Evolutionary conservation across 2,888 invertebrate genomes (phyloP).

Genomic region (Therioaphis trifolii): DNA sequence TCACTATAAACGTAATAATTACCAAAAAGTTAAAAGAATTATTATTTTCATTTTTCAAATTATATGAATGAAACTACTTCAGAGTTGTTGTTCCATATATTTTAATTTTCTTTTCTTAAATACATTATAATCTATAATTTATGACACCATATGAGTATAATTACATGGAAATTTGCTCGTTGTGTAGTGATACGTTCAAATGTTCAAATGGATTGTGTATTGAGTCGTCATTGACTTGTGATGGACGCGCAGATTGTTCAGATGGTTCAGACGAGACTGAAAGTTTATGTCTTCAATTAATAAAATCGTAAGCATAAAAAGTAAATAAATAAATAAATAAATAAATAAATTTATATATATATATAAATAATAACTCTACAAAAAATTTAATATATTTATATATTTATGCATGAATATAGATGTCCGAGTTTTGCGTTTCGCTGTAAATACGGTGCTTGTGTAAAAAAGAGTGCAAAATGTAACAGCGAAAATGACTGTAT

Average conservation of each 20-base stretch:
- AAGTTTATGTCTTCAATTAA: conserved; percentile 63
- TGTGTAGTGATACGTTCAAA: conserved; percentile 21
- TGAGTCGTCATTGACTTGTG: conserved; percentile 64
- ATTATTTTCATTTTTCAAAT: too few relatives aligned
- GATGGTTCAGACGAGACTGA: conserved; percentile 66
- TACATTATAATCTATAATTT: not conserved
- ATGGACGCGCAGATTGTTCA: conserved; percentile 65
- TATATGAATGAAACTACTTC: too few relatives aligned
- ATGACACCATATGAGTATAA: not conserved
- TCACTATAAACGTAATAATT: too few relatives aligned
- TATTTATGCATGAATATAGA: conserved; percentile 51
- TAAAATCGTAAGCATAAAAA: conserved; percentile 57
- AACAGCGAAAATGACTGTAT: conserved; percentile 65
- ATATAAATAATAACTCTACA: too few relatives aligned
- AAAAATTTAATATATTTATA: conserved; percentile 34
- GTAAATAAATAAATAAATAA: too few relatives aligned
- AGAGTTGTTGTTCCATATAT: too few relatives aligned
- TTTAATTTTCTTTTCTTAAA: not conserved
- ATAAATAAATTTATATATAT: too few relatives aligned
- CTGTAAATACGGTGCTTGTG: conserved; percentile 66
- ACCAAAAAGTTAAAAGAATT: too few relatives aligned
- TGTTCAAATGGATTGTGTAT: conserved; percentile 65
- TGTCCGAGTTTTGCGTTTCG: conserved; percentile 65
- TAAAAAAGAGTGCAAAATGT: conserved; percentile 63
- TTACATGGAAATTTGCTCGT: not conserved